Base-by-base conservation (phyloP, 2,113 vertebrate species). In the Emydura subglobosa region DNA sequence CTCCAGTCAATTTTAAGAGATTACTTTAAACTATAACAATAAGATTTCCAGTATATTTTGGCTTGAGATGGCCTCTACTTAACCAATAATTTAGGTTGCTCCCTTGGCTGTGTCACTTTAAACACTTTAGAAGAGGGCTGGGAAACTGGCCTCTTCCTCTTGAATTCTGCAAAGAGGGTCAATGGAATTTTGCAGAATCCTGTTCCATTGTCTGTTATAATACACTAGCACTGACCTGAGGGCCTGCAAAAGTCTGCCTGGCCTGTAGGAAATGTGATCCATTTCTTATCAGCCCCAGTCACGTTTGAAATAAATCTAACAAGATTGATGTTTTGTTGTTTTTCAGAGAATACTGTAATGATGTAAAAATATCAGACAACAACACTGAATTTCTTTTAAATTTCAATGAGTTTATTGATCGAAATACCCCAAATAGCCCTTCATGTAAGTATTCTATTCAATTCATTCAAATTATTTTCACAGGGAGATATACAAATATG, bases 371-470 rank as follows among this genome's bases (percentile, higher is more conserved):
- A 95, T 99, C 99, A 57, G 98, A 98, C 93, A 99, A 99, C 98
- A 99, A 99, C 97, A 99, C 99, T 27, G 99, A 99, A 97, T 99
- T 99, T 98, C 99, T 99, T 89, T 97, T 99, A 93, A 99, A 99
- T 97, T 99, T 99, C 97, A 99, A 98, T 98, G 98, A 99, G 86
- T 99, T 99, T 98, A 99, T 99, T 95, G 99, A 99, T 91, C 98
- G 98, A 95, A 98, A 99, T 97, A 98, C 98, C 81, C 99, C 99
- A 93, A 99, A 98, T 97, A 98, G 99, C 92, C 98, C 99, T 3
- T 98, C 96, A 65, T 99, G 99, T 99, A 98, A 99, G 99, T 99
- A 97, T 88, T 59, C 2, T 68, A 83, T 39, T 83, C 29, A 50
- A 34, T 57, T 65, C 9, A 49, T 44, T 83, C 7, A 39, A 6